Base-by-base conservation (phyloP, 2,113 vertebrate genomes). In the Drymodes brunneopygia region DNA sequence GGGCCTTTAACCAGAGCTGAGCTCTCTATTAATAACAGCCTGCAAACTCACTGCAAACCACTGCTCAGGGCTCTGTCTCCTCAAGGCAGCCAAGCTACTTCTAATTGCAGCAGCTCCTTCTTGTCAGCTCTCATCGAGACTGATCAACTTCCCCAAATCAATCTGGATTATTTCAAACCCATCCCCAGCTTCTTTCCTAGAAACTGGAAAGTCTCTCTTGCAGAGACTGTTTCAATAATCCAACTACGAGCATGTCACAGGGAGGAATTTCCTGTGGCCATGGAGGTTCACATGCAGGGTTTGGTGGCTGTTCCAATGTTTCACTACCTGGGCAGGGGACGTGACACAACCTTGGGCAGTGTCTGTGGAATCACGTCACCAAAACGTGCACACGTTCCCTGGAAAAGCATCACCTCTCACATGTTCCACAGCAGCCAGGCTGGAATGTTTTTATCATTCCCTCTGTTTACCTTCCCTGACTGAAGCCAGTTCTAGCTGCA, bases 391-490 rank as follows among this genome's bases (percentile, higher is more conserved):
- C 38, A 11, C 38, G 38, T 57, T 78, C 67, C 50, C 57, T 5
- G 38, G 44, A 36, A 62, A 58, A 81, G 56, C 0, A 1, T 20
- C 54, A 27, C 58, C 33, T 6, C 1, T 27, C 35, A 0, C 13
- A 2, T 54, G 75, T 53, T 54, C 79, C 17, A 20, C 5, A 36
- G 90, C 90, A 86, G 92, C 64, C 82, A 27, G 27, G 81, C 71
- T 91, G 93, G 82, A 67, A 88, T 21, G 90, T 79, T 92, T 88
- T 84, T 90, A 98, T 78, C 90, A 31, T 56, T 69, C 85, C 94
- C 94, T 96, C 86, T 98, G 98, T 98, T 98, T 98, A 98, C 98
- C 97, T 96, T 53, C 14, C 42, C 88, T 57, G 83, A 12, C 94
- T 95, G 86, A 66, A 98, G 98, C 97, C 97, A 97, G 78, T 87